Percentiles rank a stretch among this genome's conserved stretches.
Conservation (phyloP, 2,113 vertebrate genomes). For the Psilopsiagon aymara region DNA sequence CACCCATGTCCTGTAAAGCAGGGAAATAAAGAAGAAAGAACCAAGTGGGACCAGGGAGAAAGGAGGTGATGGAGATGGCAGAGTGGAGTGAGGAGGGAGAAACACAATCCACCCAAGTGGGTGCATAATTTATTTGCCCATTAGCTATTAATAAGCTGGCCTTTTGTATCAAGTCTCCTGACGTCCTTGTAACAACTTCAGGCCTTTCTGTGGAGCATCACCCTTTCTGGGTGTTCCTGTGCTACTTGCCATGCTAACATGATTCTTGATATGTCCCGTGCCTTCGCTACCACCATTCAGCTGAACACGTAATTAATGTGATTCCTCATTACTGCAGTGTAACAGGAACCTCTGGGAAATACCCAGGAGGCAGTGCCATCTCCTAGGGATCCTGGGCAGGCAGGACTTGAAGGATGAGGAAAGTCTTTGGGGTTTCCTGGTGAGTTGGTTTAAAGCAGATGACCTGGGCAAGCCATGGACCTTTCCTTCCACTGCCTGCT, state of each 20-base stretch:
- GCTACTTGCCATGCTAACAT: constrained; percentile 42
- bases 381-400: background rate
- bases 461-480: background rate
- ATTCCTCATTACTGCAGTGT: background rate
- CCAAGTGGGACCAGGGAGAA: background rate
- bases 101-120: background rate
- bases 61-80: background rate
- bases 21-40: background rate
- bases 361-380: background rate
- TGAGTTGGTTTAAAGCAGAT: background rate
- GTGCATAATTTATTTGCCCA: constrained; percentile 57
- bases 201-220: constrained; percentile 58
- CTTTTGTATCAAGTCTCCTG: constrained; percentile 54
- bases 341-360: background rate
- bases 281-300: background rate
- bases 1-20: background rate
- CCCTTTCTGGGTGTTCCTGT: constrained; percentile 17
- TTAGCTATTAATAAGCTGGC: constrained; percentile 53
- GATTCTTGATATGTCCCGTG: constrained; percentile 36
- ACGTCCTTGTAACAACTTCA: constrained; percentile 66
- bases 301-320: constrained; percentile 17
- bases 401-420: background rate
- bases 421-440: background rate
- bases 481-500: background rate
- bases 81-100: background rate